phyloP scores from a whole-genome alignment of 2,113 vertebrate species.

The Tragelaphus strepsiceros region DNA sequence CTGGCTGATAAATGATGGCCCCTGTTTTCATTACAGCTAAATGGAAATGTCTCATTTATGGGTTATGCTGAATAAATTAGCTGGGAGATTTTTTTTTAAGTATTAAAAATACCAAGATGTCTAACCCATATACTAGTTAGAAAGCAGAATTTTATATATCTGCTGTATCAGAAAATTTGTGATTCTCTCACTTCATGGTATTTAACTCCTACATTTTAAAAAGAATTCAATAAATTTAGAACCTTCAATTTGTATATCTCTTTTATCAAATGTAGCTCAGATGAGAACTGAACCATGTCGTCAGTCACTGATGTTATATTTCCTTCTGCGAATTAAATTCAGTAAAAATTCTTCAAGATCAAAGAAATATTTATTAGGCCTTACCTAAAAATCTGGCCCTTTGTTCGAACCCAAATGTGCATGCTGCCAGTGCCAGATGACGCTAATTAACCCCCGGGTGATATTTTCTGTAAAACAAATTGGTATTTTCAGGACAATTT shows the following conservation, averaged over 20 bases:
- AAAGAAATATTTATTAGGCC: not conserved
- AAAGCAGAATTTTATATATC: not conserved
- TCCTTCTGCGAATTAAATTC: not conserved
- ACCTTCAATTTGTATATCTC: not conserved
- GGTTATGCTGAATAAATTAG: not conserved
- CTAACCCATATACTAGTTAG: slow-evolving; percentile 24
- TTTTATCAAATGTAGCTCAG: not conserved
- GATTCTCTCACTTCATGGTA: not conserved
- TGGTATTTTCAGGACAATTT: slow-evolving; percentile 6
- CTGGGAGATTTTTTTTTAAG: slow-evolving; percentile 8
- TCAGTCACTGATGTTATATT: not conserved
- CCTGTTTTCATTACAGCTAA: slow-evolving; percentile 43
- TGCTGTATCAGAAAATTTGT: not conserved
- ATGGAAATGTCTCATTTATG: slow-evolving; percentile 52
- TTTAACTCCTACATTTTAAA: not conserved
- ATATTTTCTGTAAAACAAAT: slow-evolving; percentile 31
- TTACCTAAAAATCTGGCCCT: not conserved
- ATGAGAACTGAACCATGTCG: not conserved
- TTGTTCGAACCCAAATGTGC: not conserved
- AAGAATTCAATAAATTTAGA: not conserved
- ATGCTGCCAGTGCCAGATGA: not conserved
- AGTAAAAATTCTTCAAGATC: not conserved
- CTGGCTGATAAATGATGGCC: slow-evolving; percentile 45
- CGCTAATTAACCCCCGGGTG: not conserved
- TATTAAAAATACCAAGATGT: slow-evolving; percentile 53